phyloP scores from a whole-genome alignment of 2,888 invertebrate genomes.

The Mythimna ferrago region DNA sequence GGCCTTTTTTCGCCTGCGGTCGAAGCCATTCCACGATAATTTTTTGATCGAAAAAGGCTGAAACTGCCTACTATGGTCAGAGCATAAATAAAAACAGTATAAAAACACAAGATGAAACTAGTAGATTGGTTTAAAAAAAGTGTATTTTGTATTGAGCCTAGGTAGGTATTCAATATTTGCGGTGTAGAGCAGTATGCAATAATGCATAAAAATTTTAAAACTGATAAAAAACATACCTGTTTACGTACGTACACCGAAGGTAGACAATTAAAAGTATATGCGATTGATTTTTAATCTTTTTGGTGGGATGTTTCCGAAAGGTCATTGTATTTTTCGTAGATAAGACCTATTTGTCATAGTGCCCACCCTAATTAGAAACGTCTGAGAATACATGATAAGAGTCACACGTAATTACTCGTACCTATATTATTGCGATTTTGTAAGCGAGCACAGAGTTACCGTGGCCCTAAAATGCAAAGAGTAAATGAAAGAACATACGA shows the following conservation, averaged over 20 bases:
- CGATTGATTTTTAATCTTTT: constrained; percentile 17
- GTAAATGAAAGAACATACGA: too few species aligned
- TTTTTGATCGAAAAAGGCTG: not conserved
- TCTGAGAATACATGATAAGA: constrained; percentile 33
- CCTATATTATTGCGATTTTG: not conserved
- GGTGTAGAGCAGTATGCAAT: not conserved
- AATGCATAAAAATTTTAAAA: not conserved
- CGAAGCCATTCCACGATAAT: not conserved
- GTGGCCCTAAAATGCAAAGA: too few species aligned
- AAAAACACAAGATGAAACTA: not conserved
- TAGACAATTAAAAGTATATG: constrained; percentile 11
- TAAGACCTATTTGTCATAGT: constrained; percentile 8
- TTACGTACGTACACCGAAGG: not conserved
- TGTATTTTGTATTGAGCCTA: not conserved
- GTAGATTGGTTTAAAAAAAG: not conserved
- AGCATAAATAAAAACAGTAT: not conserved
- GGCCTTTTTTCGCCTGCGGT: not conserved
- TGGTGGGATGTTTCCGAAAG: constrained; percentile 11
- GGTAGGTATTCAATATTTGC: not conserved
- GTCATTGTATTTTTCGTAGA: constrained; percentile 38
- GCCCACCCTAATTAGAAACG: constrained; percentile 20
- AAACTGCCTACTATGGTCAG: not conserved
- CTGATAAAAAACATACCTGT: not conserved
- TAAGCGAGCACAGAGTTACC: too few species aligned
- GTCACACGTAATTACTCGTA: not conserved